Percentiles rank a stretch among this genome's conserved stretches.
These are phyloP conservation scores for Fundulus diaphanus DNA, from an alignment of 2,797 vertebrate species.

Conservation along the genomic window DNA sequence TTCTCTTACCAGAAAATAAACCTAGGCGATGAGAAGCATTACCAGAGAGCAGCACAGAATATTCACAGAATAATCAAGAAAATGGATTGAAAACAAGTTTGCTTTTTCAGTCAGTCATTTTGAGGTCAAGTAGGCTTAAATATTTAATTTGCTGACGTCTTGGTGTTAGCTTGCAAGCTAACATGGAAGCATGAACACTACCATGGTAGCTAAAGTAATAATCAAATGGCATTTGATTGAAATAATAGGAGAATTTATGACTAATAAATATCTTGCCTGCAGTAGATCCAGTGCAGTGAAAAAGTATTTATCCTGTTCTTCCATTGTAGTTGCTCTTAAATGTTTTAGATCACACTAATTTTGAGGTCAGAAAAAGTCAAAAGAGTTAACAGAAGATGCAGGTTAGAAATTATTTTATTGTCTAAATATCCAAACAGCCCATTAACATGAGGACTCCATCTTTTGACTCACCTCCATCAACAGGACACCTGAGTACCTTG, in stretches of 20 bases:
- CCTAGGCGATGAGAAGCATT: slow-evolving; percentile 43
- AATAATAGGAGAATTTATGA: too few relatives aligned
- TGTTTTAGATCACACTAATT: not conserved
- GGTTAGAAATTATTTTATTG: not conserved
- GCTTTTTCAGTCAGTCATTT: slow-evolving; percentile 6
- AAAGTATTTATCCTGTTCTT: too few relatives aligned
- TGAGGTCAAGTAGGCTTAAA: not conserved
- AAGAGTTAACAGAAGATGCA: not conserved
- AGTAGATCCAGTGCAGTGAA: not conserved
- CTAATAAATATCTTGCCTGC: too few relatives aligned
- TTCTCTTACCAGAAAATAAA: slow-evolving; percentile 55
- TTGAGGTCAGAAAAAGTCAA: not conserved
- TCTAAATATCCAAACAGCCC: too few relatives aligned
- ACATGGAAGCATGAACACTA: not conserved
- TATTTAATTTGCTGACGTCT: too few relatives aligned
- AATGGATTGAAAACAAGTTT: slow-evolving; percentile 10
- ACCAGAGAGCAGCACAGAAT: slow-evolving; percentile 29
- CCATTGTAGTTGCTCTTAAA: too few relatives aligned
- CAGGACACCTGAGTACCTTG: not conserved
- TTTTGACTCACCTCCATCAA: not conserved
- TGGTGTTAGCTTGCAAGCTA: not conserved
- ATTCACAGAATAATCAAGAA: slow-evolving; percentile 4
- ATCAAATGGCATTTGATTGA: too few relatives aligned
- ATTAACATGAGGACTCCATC: not conserved
- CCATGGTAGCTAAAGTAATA: not conserved